Evolutionary conservation across 92 coral and sea anemone genomes (phyloP), one percentile per base, ranked within the genome.

Genomic region (Metridium senile): DNA sequence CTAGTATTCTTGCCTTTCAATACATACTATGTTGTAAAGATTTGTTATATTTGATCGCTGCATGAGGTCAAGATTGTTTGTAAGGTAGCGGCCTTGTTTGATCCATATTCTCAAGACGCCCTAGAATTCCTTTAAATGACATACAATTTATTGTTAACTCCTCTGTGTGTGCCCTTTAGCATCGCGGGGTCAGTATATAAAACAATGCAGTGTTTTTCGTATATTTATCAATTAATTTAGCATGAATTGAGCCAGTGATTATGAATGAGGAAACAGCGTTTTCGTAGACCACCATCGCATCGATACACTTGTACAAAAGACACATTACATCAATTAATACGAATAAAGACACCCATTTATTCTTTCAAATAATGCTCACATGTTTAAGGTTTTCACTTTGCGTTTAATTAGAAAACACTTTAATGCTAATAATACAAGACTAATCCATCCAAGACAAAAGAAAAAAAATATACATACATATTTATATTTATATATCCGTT

Each of bases 11-110:
- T 56, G 33, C 29, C 22, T 73, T 58, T 73, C 64, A 73, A 73
- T 73, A 34, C 67, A 34, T 73, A 73, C 57, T 31, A 73, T 73
- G 10, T 72, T 52, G 26, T 29, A 72, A 72, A 56, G 76, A 53
- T 43, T 35, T 33, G 29, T 58, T 73, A 22, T 62, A 33, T 57
- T 25, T 2, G 16, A 31, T 58, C 78, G 28, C 78, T 28, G 78
- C 68, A 21, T 57, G 78, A 58, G 69, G 69, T 63, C 6, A 9
- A 29, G 61, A 73, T 54, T 8, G 57, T 10, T 11, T 9, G 49
- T 11, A 72, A 0, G 68, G 29, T 25, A 57, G 32, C 78, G 68
- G 68, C 26, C 26, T 58, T 73, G 33, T 73, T 73, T 47, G 47
- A 62, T 73, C 28, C 28, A n/a, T n/a, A n/a, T n/a, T n/a, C n/a